These are phyloP conservation scores for Notodonta dromedarius DNA, from an alignment of 2,888 invertebrate genomes.

Conservation along the genomic window DNA sequence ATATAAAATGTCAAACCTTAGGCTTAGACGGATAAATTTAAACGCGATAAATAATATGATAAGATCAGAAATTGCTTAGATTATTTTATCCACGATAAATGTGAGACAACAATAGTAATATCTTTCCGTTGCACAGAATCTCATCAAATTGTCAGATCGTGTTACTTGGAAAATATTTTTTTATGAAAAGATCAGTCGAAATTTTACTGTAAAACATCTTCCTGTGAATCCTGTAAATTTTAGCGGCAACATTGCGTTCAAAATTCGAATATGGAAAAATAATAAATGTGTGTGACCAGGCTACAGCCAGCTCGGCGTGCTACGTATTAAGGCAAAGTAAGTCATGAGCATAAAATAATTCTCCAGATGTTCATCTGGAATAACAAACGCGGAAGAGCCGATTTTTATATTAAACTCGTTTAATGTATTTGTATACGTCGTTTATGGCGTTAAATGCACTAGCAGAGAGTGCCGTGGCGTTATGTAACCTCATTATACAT, in stretches of 20 bases:
- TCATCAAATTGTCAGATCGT: background rate
- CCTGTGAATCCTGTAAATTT: background rate
- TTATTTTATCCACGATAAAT: conserved; percentile 8
- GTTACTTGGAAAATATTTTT: background rate
- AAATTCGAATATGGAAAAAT: no score
- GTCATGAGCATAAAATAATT: conserved; percentile 31
- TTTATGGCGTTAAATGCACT: conserved; percentile 15
- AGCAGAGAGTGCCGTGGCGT: conserved; percentile 6
- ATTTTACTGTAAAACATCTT: no score
- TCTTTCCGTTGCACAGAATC: background rate
- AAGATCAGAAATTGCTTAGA: background rate
- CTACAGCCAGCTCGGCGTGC: conserved; percentile 20
- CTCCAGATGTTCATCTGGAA: conserved; percentile 37
- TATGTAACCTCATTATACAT: conserved; percentile 25
- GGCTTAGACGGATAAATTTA: background rate
- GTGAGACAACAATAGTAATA: conserved; percentile 6
- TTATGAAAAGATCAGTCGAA: no score
- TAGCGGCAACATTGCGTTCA: conserved; percentile 15
- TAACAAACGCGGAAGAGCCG: conserved; percentile 21
- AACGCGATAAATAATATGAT: background rate
- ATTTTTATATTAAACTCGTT: conserved; percentile 19
- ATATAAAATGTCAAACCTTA: background rate
- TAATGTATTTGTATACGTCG: conserved; percentile 13
- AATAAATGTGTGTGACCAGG: conserved; percentile 13
- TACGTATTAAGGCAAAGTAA: conserved; percentile 27